phyloP scores from a whole-genome alignment of 1,140 invertebrate genomes.

The Pogonognathellus flavescens region DNA sequence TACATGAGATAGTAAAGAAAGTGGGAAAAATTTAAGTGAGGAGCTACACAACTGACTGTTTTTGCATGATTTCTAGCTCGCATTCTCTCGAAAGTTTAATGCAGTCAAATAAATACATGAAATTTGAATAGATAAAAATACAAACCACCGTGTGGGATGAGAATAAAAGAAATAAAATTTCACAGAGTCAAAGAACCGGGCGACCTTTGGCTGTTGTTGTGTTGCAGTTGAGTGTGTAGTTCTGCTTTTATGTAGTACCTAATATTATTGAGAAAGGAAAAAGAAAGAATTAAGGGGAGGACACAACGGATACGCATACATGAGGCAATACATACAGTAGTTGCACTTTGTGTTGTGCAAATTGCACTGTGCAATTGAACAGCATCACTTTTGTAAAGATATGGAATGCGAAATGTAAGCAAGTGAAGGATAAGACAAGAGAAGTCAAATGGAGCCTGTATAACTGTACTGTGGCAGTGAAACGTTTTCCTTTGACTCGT shows the following conservation, averaged over 20 bases:
- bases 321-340: too few relatives aligned
- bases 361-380: too few relatives aligned
- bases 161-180: too few relatives aligned
- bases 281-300: neutral
- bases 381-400: too few relatives aligned
- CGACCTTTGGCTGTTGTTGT: neutral
- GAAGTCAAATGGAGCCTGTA: neutral
- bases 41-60: neutral
- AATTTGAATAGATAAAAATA: slow-evolving; percentile 17
- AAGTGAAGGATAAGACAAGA: neutral
- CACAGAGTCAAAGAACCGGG: too few relatives aligned
- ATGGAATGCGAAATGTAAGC: too few relatives aligned
- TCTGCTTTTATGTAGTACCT: neutral
- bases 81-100: neutral
- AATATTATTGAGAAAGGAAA: neutral
- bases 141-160: neutral
- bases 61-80: neutral
- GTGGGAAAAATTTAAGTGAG: slow-evolving; percentile 11
- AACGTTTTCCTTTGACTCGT: neutral
- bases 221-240: neutral
- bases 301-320: neutral
- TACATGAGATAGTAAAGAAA: neutral
- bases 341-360: too few relatives aligned
- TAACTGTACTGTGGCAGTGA: neutral
- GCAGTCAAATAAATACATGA: slow-evolving; percentile 24